Percentiles rank a stretch among this genome's conserved stretches.
Conservation (phyloP, 2,888 invertebrate species). For the Agrypnus murinus region DNA sequence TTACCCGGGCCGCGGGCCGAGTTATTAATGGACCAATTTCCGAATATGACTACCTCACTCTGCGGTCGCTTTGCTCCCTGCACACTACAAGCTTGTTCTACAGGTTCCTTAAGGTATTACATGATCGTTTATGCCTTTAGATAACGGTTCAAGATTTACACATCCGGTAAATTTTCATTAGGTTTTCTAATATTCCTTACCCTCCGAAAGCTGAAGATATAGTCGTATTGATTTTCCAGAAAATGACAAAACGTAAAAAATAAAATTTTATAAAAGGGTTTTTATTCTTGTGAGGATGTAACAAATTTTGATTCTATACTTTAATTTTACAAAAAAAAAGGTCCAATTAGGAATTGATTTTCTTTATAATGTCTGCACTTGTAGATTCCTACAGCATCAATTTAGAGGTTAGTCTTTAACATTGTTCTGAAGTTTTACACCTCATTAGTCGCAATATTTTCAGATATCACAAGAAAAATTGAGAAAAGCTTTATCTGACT, state of each 20-base stretch:
- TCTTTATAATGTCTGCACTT: not conserved
- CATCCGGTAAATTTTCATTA: constrained; percentile 37
- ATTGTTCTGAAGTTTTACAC: constrained; percentile 60
- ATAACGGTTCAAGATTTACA: constrained; percentile 44
- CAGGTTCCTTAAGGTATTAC: constrained; percentile 49
- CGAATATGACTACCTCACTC: constrained; percentile 60
- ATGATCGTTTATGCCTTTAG: constrained; percentile 47
- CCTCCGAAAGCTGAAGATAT: not conserved
- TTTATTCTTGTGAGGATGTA: too few relatives aligned
- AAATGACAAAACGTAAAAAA: too few relatives aligned
- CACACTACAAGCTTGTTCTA: constrained; percentile 50
- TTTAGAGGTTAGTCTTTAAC: constrained; percentile 9
- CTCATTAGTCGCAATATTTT: constrained; percentile 62
- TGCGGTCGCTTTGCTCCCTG: constrained; percentile 51
- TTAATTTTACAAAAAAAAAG: too few relatives aligned
- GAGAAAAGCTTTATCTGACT: constrained; percentile 67
- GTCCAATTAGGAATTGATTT: too few relatives aligned
- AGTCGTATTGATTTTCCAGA: too few relatives aligned
- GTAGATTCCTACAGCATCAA: not conserved
- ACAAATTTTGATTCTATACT: too few relatives aligned
- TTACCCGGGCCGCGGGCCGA: constrained; percentile 58
- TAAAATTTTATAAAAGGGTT: too few relatives aligned
- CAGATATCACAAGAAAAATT: constrained; percentile 59
- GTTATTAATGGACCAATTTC: constrained; percentile 62
- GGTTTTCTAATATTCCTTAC: constrained; percentile 29